Base-by-base conservation (phyloP, 1,140 invertebrate species). In the Periplaneta americana region DNA sequence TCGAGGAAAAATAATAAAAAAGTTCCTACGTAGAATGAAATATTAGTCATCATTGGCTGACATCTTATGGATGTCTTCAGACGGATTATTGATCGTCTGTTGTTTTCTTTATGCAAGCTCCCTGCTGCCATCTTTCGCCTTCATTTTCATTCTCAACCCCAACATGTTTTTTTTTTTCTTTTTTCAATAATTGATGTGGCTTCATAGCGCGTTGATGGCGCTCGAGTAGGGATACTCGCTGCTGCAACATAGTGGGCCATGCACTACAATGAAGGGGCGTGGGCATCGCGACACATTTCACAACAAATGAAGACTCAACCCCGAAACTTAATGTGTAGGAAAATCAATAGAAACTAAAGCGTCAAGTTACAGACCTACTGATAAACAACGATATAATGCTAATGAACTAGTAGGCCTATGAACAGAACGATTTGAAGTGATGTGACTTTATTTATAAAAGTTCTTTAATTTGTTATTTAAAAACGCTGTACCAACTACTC, bases 121-220 rank as follows among this genome's bases (percentile, higher is more conserved):
- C 36, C 77, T 39, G 77, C 77, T 78, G 77, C 77, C 77, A 78
- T 78, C 77, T 78, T 78, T 78, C 77, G 77, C 77, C 77, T 78
- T 48, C 77, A 78, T 78, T 78, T 78, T 78, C 77, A 36, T 78
- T 78, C 77, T 39, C 39, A 36, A 36, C 77, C 77, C 77, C 28
- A 34, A 48, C 39, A 37, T 78, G 35, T 48, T 78, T 48, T 78
- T 78, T 28, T 34, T 78, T 28, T 78, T 48, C 77, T 37, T 37
- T 78, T 48, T 78, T 78, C 77, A 39, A 78, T 78, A 78, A 78
- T 78, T 78, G 77, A 78, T 78, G 77, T 78, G 77, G 77, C 77
- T 78, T 78, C 77, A 78, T 32, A 31, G 77, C 28, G 15, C 77
- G 35, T 37, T 78, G 77, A 78, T 78, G 77, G 77, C 77, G 77